Percentiles rank a stretch among this genome's conserved stretches.
Conservation (phyloP, 2,888 invertebrate genomes). For the Galerucella nymphaeae region DNA sequence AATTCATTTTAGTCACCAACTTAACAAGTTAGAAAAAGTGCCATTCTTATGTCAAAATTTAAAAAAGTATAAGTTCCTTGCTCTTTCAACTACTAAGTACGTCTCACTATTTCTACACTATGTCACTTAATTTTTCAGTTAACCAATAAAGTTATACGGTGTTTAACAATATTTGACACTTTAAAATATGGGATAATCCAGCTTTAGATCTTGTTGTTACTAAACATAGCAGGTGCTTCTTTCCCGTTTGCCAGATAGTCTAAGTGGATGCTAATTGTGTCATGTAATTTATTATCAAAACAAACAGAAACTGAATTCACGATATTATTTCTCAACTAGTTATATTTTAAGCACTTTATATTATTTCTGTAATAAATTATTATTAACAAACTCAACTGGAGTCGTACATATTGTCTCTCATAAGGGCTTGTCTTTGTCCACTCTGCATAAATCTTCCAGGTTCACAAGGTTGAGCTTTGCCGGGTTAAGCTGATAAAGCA, state of each 20-base stretch:
- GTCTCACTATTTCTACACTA: slow-evolving; percentile 43
- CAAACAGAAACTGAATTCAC: slow-evolving; percentile 22
- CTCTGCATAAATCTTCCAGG: too few relatives aligned
- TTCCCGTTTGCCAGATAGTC: slow-evolving; percentile 47
- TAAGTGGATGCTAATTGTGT: slow-evolving; percentile 49
- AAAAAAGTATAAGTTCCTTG: neutral
- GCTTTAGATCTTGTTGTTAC: slow-evolving; percentile 55
- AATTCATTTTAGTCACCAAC: too few relatives aligned
- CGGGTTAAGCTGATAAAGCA: too few relatives aligned
- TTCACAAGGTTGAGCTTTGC: too few relatives aligned
- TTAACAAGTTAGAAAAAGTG: too few relatives aligned
- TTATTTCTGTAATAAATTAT: neutral
- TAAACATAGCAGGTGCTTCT: slow-evolving; percentile 56
- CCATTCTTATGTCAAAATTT: too few relatives aligned
- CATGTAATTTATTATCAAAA: slow-evolving; percentile 42
- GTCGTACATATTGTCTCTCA: too few relatives aligned
- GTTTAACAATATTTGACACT: slow-evolving; percentile 55
- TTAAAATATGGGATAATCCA: slow-evolving; percentile 55
- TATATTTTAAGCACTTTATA: neutral
- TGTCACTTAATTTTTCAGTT: slow-evolving; percentile 46
- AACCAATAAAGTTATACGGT: slow-evolving; percentile 52
- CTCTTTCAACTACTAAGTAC: neutral
- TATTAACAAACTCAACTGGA: too few relatives aligned
- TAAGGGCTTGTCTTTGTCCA: too few relatives aligned
- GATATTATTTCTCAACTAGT: slow-evolving; percentile 24